Conservation (phyloP, 1,140 invertebrate genomes). For the Laupala kohalensis region DNA sequence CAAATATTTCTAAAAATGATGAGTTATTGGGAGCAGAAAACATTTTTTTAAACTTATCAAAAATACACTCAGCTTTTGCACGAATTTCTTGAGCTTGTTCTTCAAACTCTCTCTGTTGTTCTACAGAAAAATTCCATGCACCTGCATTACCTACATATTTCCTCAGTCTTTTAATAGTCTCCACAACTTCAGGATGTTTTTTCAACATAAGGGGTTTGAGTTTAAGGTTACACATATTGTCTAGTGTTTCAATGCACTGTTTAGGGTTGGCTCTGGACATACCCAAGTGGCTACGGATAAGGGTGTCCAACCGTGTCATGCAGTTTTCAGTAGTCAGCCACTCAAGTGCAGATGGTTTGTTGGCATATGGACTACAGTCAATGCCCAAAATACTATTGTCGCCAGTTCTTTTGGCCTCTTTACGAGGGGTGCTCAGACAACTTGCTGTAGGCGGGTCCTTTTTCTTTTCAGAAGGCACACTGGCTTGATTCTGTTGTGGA, state of each 20-base stretch:
- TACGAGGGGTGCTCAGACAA: no score
- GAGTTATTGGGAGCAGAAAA: not conserved
- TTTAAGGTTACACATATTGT: not conserved
- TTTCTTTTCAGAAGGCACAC: no score
- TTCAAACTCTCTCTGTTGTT: conserved; percentile 26
- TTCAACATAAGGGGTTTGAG: conserved; percentile 66
- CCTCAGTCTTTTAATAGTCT: conserved; percentile 45
- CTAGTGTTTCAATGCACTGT: not conserved
- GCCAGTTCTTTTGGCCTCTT: no score
- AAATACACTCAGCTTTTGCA: not conserved
- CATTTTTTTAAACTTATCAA: not conserved
- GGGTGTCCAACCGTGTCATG: not conserved
- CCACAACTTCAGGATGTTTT: conserved; percentile 69
- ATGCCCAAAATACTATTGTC: no score
- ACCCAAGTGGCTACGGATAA: not conserved
- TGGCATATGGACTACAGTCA: no score
- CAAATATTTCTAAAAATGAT: not conserved
- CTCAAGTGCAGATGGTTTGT: not conserved
- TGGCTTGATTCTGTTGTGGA: no score
- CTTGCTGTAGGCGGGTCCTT: no score
- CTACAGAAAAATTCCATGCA: conserved; percentile 54
- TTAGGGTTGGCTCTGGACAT: not conserved
- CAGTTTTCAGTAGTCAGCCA: not conserved
- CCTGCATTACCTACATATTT: conserved; percentile 59
- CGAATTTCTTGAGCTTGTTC: not conserved